Conservation (phyloP, 2,113 vertebrate genomes). For the Leptodactylus fuscus region DNA sequence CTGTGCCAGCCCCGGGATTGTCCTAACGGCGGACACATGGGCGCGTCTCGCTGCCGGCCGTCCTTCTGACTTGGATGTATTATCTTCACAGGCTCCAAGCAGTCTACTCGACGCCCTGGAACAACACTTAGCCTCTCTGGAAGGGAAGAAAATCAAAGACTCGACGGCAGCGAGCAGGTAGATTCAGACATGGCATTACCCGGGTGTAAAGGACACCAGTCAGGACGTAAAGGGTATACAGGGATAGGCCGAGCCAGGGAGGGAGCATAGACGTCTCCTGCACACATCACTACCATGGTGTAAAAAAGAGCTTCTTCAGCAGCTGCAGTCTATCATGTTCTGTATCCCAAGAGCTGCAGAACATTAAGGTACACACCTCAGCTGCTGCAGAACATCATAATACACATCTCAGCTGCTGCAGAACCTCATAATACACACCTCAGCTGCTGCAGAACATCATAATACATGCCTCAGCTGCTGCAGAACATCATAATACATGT, state of each 20-base stretch:
- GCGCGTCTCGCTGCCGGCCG: neutral
- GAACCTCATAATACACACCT: neutral
- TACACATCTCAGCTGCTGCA: neutral
- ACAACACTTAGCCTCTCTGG: slow-evolving; percentile 96
- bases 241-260: too few species aligned
- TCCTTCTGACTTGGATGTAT: neutral
- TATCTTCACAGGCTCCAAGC: slow-evolving; percentile 86
- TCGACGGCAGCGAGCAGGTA: slow-evolving; percentile 98
- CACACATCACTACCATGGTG: too few species aligned
- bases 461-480: neutral
- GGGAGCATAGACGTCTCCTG: too few species aligned
- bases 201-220: too few species aligned
- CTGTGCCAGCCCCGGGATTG: neutral
- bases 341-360: too few species aligned
- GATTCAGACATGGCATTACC: neutral
- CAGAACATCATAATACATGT: neutral
- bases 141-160: slow-evolving; percentile 99
- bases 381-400: neutral
- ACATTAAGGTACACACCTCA: too few species aligned
- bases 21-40: neutral
- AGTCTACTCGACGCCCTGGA: slow-evolving; percentile 98
- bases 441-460: neutral
- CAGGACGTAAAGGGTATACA: too few species aligned
- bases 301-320: too few species aligned
- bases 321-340: too few species aligned